Conservation (phyloP, 2,113 vertebrate genomes). For the Myrmecobius fasciatus region DNA sequence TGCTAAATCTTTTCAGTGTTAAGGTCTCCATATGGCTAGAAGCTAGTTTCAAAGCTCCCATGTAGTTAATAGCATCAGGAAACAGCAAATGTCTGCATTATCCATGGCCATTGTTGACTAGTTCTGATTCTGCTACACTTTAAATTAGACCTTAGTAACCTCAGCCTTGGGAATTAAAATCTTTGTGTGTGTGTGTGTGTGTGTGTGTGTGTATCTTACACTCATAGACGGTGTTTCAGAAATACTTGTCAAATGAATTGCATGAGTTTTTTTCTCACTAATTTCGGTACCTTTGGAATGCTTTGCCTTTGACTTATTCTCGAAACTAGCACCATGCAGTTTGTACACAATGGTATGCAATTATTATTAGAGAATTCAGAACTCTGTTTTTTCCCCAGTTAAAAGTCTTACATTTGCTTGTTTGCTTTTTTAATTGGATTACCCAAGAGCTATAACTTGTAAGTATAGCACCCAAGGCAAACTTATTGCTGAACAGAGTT, state of each 20-base stretch:
- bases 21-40: background rate
- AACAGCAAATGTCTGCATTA: background rate
- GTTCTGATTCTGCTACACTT: background rate
- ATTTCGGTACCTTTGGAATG: constrained; percentile 44
- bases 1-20: background rate
- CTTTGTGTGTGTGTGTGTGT: background rate
- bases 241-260: background rate
- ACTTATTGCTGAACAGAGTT: constrained; percentile 56
- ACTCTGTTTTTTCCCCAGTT: constrained; percentile 51
- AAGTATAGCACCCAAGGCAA: constrained; percentile 10
- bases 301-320: constrained; percentile 49
- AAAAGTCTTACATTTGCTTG: background rate
- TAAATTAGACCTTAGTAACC: constrained; percentile 38
- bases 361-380: constrained; percentile 48
- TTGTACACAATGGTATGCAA: constrained; percentile 52
- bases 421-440: background rate
- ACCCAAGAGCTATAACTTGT: constrained; percentile 54
- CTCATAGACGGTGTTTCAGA: background rate
- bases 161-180: constrained; percentile 27
- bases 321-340: constrained; percentile 53
- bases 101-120: background rate
- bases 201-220: background rate
- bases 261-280: background rate
- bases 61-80: background rate
- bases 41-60: background rate